Conservation (phyloP, 1,140 invertebrate genomes). For the Brachionus rubens region DNA sequence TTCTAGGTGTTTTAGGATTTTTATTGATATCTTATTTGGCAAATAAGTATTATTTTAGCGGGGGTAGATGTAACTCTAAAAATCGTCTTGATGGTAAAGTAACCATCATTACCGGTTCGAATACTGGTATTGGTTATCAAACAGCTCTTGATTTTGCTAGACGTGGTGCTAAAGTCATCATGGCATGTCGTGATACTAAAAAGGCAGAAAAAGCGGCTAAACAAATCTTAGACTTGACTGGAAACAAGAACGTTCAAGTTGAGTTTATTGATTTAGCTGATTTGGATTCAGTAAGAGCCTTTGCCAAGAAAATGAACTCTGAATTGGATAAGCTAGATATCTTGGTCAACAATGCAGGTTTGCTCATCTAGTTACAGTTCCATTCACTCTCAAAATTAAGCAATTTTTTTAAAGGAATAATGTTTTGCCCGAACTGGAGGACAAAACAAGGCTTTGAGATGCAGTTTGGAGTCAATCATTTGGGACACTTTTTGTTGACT, state of each 20-base stretch:
- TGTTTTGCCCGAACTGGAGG: constrained; percentile 58
- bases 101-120: constrained; percentile 78
- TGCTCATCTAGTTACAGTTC: too few relatives aligned
- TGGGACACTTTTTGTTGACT: constrained; percentile 67
- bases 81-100: constrained; percentile 68
- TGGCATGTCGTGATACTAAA: constrained; percentile 75
- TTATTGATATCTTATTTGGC: neutral
- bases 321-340: constrained; percentile 57
- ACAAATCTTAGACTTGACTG: constrained; percentile 65
- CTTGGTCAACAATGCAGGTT: constrained; percentile 73
- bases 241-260: constrained; percentile 71
- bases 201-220: constrained; percentile 72
- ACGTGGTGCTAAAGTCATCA: constrained; percentile 71
- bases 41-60: constrained; percentile 31
- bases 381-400: too few relatives aligned
- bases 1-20: neutral
- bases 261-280: constrained; percentile 71
- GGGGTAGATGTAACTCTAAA: constrained; percentile 35
- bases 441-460: constrained; percentile 62
- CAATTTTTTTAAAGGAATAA: constrained; percentile 64
- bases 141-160: constrained; percentile 67
- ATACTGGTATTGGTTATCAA: constrained; percentile 83
- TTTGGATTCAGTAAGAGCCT: constrained; percentile 70
- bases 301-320: constrained; percentile 67
- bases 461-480: constrained; percentile 62